Percentiles rank a stretch among this genome's conserved stretches.
Evolutionary conservation across 2,113 vertebrate genomes (phyloP).

Genomic region (Ailuropoda melanoleuca): DNA sequence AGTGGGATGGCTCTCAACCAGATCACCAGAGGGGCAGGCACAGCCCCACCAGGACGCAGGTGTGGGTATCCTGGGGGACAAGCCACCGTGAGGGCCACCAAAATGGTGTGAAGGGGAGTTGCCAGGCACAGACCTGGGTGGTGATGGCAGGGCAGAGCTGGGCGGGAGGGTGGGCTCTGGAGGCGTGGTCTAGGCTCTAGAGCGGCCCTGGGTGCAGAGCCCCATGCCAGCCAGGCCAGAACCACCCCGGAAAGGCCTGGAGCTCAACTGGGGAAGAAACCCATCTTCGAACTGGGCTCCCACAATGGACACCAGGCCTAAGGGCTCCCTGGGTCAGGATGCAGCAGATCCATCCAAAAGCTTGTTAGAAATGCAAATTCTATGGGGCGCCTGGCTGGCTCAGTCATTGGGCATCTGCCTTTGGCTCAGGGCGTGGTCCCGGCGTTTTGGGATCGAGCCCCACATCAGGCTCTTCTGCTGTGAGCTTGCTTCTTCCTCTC

Average conservation of each 20-base stretch:
- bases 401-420: no score
- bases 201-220: not conserved
- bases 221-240: not conserved
- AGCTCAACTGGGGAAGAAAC: not conserved
- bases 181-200: not conserved
- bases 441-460: no score
- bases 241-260: not conserved
- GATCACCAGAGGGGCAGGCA: not conserved
- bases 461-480: no score
- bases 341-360: no score
- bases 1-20: accelerated
- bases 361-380: not conserved
- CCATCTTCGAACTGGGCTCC: not conserved
- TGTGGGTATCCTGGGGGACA: not conserved
- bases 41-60: no score
- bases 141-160: not conserved
- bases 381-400: no score
- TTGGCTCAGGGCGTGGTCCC: no score
- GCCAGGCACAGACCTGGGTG: not conserved
- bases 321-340: not conserved
- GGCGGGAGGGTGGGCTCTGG: not conserved
- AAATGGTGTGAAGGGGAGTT: not conserved
- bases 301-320: not conserved
- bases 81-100: not conserved
- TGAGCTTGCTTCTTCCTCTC: no score